A percentile compares a stretch with the other conserved stretches of the same genome.
Conservation (phyloP, 2,113 vertebrate species). For the Poeciliopsis turrubarensis region DNA sequence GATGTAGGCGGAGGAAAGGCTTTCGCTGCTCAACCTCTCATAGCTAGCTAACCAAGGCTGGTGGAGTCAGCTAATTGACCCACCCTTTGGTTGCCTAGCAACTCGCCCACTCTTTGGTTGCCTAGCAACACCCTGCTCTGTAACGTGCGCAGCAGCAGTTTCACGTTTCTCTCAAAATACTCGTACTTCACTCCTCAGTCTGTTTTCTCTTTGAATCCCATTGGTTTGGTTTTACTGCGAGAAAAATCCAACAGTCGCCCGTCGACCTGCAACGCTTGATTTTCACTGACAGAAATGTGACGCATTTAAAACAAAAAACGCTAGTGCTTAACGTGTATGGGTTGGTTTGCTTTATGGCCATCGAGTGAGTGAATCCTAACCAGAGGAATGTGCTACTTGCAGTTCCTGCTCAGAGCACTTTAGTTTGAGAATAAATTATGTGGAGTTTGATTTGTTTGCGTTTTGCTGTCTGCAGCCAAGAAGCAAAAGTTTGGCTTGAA, state of each 20-base stretch:
- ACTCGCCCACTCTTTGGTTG: too few species aligned
- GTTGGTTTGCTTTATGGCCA: neutral
- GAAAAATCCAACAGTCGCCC: neutral
- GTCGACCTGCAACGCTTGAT: neutral
- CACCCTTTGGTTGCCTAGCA: too few species aligned
- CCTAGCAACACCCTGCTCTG: too few species aligned
- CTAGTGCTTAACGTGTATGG: neutral
- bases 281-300: neutral
- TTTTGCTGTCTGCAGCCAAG: slow-evolving; percentile 26
- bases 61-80: too few species aligned
- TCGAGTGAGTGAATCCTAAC: neutral
- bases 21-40: too few species aligned
- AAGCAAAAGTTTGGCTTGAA: slow-evolving; percentile 39
- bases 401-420: neutral
- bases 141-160: neutral
- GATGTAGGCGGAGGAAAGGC: too few species aligned
- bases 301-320: too few species aligned
- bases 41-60: too few species aligned
- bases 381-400: too few species aligned
- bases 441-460: slow-evolving; percentile 4
- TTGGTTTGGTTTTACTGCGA: neutral
- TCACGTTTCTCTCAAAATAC: neutral
- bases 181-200: too few species aligned
- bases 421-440: slow-evolving; percentile 15
- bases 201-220: slow-evolving; percentile 5